phyloP scores from a whole-genome alignment of 2,797 vertebrate species.

The Chrosomus eos region DNA sequence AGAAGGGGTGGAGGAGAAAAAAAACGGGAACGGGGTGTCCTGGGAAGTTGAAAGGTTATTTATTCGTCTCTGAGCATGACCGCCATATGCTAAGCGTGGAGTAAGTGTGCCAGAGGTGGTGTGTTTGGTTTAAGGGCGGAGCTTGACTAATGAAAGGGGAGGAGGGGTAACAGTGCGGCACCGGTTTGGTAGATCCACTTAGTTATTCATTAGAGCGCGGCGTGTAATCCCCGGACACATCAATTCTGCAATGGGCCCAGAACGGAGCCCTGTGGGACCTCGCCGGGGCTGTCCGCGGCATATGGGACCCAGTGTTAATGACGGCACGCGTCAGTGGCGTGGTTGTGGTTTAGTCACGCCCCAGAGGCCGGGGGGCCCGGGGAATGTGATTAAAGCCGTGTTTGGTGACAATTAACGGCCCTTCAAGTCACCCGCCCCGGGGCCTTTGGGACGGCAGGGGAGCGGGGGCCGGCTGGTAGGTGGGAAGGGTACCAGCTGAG shows the following conservation, averaged over 20 bases:
- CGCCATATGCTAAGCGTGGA: conserved; percentile 73
- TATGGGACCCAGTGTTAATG: conserved; percentile 93
- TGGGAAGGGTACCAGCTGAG: conserved; percentile 67
- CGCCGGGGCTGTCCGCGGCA: conserved; percentile 84
- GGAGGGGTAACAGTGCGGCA: conserved; percentile 14
- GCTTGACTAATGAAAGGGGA: conserved; percentile 55
- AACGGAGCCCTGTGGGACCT: conserved; percentile 57
- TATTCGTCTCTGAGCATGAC: conserved; percentile 69
- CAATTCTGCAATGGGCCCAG: conserved; percentile 57
- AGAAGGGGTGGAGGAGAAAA: conserved; percentile 60
- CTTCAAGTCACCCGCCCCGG: conserved; percentile 76
- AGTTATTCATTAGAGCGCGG: conserved; percentile 71
- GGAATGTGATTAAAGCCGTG: conserved; percentile 97
- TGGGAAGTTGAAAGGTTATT: conserved; percentile 68
- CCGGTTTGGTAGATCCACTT: conserved; percentile 59
- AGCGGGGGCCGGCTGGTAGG: conserved; percentile 58
- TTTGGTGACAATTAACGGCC: conserved; percentile 97
- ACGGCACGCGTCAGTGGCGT: conserved; percentile 85
- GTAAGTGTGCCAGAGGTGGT: conserved; percentile 64
- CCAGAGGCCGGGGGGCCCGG: conserved; percentile 73
- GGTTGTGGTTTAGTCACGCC: conserved; percentile 81
- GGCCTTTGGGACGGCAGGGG: conserved; percentile 70
- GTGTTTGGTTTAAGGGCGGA: conserved; percentile 51
- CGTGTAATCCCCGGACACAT: conserved; percentile 62
- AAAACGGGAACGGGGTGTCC: conserved; percentile 39